These are phyloP conservation scores for Teleiodes luculella DNA, from an alignment of 2,888 invertebrate species.

Conservation along the genomic window DNA sequence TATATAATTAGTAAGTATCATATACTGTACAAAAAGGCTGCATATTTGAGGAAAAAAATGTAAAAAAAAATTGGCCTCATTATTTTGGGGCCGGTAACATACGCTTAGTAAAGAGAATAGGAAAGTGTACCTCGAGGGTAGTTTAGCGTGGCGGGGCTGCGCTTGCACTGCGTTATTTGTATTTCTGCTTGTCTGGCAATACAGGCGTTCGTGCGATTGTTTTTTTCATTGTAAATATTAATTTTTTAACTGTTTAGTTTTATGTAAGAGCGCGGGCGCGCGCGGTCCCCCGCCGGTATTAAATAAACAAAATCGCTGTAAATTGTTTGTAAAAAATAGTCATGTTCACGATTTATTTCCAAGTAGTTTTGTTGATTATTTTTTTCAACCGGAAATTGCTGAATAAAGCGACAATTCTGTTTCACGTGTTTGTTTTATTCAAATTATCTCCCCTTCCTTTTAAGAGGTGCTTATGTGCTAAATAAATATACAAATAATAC, in stretches of 20 bases:
- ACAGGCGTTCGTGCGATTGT: conserved; percentile 33
- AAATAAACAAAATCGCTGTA: conserved; percentile 59
- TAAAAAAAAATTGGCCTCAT: conserved; percentile 68
- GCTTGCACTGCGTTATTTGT: conserved; percentile 29
- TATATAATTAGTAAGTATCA: conserved; percentile 73
- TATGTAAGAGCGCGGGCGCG: conserved; percentile 28
- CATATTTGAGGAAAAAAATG: conserved; percentile 66
- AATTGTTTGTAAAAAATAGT: conserved; percentile 75
- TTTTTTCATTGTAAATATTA: conserved; percentile 58
- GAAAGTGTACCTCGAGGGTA: conserved; percentile 59
- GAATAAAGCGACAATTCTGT: conserved; percentile 77
- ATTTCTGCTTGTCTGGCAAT: conserved; percentile 38
- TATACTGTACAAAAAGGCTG: conserved; percentile 75
- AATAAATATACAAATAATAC: too few species aligned
- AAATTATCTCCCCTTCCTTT: neutral
- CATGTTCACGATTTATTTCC: conserved; percentile 74
- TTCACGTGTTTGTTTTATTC: conserved; percentile 58
- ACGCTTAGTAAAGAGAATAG: conserved; percentile 76
- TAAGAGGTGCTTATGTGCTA: neutral
- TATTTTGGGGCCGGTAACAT: conserved; percentile 67
- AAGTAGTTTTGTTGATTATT: conserved; percentile 74
- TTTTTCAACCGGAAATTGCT: conserved; percentile 74
- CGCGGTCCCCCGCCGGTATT: conserved; percentile 21
- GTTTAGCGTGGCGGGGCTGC: conserved; percentile 44
- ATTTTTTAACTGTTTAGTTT: conserved; percentile 43